These are phyloP conservation scores for Gadopsis bispinosus DNA, from an alignment of 2,797 vertebrate genomes.

Conservation along the genomic window DNA sequence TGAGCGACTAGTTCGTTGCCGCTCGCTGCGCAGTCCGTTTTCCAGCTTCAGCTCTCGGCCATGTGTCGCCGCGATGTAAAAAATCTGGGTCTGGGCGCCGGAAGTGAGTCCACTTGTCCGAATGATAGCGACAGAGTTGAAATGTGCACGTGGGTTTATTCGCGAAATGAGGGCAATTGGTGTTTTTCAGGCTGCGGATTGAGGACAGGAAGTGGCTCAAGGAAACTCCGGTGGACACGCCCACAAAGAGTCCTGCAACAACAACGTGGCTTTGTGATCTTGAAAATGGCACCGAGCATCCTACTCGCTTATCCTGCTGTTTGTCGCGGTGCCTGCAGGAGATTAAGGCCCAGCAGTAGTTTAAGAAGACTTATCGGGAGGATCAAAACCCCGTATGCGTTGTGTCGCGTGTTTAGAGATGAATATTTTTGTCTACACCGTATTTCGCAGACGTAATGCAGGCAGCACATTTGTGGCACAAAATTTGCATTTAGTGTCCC, in stretches of 20 bases:
- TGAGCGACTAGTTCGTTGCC: background rate
- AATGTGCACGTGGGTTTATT: background rate
- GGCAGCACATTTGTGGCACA: background rate
- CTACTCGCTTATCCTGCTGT: slow-evolving; percentile 39
- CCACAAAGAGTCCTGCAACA: slow-evolving; percentile 63
- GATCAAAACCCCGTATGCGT: slow-evolving; percentile 38
- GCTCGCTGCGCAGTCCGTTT: background rate
- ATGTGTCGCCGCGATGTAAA: accelerated
- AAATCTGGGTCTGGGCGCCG: too few species aligned
- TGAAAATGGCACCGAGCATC: slow-evolving; percentile 74
- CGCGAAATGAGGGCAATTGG: slow-evolving; percentile 38
- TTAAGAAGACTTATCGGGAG: slow-evolving; percentile 51
- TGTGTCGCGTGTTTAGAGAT: slow-evolving; percentile 17
- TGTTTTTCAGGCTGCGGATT: slow-evolving; percentile 74
- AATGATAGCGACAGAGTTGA: background rate
- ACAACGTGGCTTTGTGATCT: slow-evolving; percentile 79
- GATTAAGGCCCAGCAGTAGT: slow-evolving; percentile 58
- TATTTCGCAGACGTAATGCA: background rate
- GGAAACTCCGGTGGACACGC: slow-evolving; percentile 69
- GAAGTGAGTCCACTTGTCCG: background rate
- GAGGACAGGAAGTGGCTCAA: slow-evolving; percentile 71
- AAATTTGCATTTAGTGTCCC: background rate
- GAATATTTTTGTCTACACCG: background rate
- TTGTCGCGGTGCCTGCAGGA: slow-evolving; percentile 34
- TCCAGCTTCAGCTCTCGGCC: accelerated